phyloP scores from a whole-genome alignment of 2,888 invertebrate species.

The Caenorhabditis angaria region DNA sequence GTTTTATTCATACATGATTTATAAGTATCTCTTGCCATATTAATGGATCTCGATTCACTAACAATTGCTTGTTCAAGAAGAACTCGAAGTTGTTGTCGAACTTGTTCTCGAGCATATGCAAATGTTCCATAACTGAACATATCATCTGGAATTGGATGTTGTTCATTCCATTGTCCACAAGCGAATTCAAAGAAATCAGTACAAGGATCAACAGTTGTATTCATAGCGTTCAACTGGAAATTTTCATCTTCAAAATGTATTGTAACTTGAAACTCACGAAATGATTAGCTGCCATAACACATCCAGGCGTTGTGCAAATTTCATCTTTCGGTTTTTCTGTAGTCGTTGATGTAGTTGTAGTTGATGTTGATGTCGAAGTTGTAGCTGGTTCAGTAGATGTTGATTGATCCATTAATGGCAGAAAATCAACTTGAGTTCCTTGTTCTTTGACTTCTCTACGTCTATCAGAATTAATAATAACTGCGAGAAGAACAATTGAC shows the following conservation, averaged over 20 bases:
- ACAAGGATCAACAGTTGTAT: constrained; percentile 69
- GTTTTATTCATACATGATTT: constrained; percentile 66
- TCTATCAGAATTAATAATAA: constrained; percentile 42
- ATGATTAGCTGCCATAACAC: constrained; percentile 63
- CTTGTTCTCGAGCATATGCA: constrained; percentile 67
- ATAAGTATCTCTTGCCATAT: constrained; percentile 63
- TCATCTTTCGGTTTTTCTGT: constrained; percentile 31
- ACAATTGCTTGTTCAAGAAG: constrained; percentile 58
- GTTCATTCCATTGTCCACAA: constrained; percentile 70
- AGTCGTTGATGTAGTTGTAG: constrained; percentile 14
- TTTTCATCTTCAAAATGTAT: neutral
- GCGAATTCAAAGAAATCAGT: constrained; percentile 72
- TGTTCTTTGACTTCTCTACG: constrained; percentile 22
- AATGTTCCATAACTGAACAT: constrained; percentile 69
- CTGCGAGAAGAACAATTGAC: constrained; percentile 32
- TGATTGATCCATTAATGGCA: neutral
- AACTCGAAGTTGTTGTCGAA: constrained; percentile 64
- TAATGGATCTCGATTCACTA: constrained; percentile 64
- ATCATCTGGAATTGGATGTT: constrained; percentile 71
- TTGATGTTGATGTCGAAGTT: constrained; percentile 5
- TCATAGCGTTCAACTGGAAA: constrained; percentile 69
- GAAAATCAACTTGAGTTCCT: constrained; percentile 17
- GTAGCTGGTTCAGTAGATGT: neutral
- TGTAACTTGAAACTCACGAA: neutral
- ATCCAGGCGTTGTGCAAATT: constrained; percentile 61